A percentile compares a stretch with the other conserved stretches of the same genome.
These are phyloP conservation scores for Felis chaus DNA, from an alignment of 2,113 vertebrate genomes.

Conservation along the genomic window DNA sequence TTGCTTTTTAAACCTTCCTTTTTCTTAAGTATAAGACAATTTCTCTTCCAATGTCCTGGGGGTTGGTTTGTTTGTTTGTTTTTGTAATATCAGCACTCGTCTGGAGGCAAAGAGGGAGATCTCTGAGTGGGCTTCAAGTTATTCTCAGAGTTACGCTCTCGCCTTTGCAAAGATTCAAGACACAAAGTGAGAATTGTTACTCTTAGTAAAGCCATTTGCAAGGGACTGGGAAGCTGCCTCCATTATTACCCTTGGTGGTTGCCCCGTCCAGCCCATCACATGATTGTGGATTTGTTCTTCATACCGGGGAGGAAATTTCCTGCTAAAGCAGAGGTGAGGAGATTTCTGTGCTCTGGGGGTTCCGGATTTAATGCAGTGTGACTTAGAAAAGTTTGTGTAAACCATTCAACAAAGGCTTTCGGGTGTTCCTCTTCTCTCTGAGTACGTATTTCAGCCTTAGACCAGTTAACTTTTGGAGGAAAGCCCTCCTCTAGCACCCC, in stretches of 20 bases:
- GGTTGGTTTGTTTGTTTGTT: neutral
- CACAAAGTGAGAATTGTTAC: neutral
- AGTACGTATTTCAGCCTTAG: neutral
- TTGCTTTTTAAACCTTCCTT: neutral
- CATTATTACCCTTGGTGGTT: neutral
- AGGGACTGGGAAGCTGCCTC: neutral
- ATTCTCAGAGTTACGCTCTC: neutral
- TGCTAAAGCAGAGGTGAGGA: neutral
- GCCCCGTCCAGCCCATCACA: neutral
- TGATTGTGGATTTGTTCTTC: neutral
- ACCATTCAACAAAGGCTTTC: neutral
- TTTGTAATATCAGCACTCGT: neutral
- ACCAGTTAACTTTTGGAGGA: neutral
- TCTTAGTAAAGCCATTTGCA: neutral
- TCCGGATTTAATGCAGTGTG: neutral
- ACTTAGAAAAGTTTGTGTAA: neutral
- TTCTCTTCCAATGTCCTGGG: neutral
- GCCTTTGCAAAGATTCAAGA: neutral
- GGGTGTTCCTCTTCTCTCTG: neutral
- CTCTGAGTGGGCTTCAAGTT: neutral
- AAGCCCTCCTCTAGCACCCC: neutral
- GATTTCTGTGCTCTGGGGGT: neutral
- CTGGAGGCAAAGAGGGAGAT: neutral
- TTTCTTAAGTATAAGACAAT: neutral
- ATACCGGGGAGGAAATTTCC: neutral